Evolutionary conservation across 2,797 vertebrate species (phyloP).

Genomic region (Anabacerthia variegaticeps): DNA sequence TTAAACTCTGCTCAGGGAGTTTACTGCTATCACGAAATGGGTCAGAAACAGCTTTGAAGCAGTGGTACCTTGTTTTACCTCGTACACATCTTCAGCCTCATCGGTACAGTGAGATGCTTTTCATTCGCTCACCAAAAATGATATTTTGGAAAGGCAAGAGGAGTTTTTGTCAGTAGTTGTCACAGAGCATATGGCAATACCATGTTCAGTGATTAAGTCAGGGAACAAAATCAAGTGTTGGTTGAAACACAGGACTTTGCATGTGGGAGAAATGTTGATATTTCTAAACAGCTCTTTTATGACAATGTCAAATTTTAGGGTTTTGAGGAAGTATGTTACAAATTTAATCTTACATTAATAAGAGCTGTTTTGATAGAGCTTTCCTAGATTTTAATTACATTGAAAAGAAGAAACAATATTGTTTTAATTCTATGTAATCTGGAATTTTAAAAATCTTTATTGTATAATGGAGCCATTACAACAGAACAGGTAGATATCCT

Average conservation of each 20-base stretch:
- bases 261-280: not conserved
- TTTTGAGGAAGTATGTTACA: not conserved
- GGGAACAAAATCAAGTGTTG: not conserved
- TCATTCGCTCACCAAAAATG: not conserved
- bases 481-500: not conserved
- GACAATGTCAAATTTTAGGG: not conserved
- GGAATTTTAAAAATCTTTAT: not conserved
- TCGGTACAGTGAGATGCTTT: not conserved
- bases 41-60: not conserved
- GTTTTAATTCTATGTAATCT: not conserved
- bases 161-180: not conserved
- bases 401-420: not conserved
- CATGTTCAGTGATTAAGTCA: not conserved
- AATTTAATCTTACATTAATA: not conserved
- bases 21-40: not conserved
- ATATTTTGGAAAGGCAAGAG: not conserved
- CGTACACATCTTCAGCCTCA: not conserved
- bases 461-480: not conserved
- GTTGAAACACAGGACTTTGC: not conserved
- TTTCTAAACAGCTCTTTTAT: not conserved
- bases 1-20: not conserved
- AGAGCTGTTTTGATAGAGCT: not conserved
- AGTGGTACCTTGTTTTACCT: not conserved
- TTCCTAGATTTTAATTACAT: not conserved
- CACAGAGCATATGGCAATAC: not conserved